Conservation (phyloP, 2,888 invertebrate genomes). For the Gandaritis pyraliata region DNA sequence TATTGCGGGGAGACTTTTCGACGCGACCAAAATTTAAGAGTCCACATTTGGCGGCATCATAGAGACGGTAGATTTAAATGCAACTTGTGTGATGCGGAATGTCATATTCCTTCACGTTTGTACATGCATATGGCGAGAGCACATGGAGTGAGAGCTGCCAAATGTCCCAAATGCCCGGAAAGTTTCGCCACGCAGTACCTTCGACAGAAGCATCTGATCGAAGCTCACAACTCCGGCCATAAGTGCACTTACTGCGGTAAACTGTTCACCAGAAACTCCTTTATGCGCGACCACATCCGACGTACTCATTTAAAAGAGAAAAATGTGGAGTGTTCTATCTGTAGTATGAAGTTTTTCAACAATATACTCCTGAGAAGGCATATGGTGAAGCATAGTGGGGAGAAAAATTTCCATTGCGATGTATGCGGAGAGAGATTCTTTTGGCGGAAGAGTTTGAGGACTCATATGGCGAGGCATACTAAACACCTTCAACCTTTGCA, state of each 20-base stretch:
- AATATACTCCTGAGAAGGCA: constrained; percentile 71
- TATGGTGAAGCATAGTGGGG: constrained; percentile 80
- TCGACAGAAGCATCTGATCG: constrained; percentile 81
- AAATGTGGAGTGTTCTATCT: constrained; percentile 74
- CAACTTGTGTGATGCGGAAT: constrained; percentile 69
- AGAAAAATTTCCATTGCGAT: constrained; percentile 85
- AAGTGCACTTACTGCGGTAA: constrained; percentile 76
- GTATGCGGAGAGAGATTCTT: constrained; percentile 85
- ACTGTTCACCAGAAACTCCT: constrained; percentile 70
- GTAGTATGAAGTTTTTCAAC: constrained; percentile 77
- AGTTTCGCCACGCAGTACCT: constrained; percentile 80
- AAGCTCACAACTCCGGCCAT: constrained; percentile 77
- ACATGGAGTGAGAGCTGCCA: constrained; percentile 76
- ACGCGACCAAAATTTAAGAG: constrained; percentile 74
- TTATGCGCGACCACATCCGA: constrained; percentile 73
- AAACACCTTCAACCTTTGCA: constrained; percentile 55
- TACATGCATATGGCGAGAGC: constrained; percentile 79
- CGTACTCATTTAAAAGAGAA: constrained; percentile 77
- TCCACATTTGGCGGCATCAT: constrained; percentile 77
- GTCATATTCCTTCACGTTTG: constrained; percentile 74
- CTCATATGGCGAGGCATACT: constrained; percentile 80
- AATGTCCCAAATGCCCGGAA: constrained; percentile 74
- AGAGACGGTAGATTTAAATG: constrained; percentile 75
- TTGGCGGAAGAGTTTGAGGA: constrained; percentile 85
- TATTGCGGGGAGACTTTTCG: constrained; percentile 77